A percentile compares a stretch with the other conserved stretches of the same genome.
These are phyloP conservation scores for Nymphalis polychloros DNA, from an alignment of 2,888 invertebrate species.

Conservation along the genomic window DNA sequence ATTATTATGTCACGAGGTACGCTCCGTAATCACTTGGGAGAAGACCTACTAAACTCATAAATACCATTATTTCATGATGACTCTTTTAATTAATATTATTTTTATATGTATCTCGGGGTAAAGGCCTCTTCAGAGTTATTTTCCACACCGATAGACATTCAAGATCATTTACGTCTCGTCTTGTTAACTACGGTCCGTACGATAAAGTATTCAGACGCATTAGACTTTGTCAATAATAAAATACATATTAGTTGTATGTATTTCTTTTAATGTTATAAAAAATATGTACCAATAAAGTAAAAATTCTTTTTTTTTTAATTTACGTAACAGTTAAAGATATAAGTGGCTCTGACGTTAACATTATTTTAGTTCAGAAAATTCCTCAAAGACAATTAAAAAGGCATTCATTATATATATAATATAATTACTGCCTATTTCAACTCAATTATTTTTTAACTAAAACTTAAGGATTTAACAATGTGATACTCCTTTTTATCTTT, in stretches of 20 bases:
- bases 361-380: no score
- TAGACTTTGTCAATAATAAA: background rate
- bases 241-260: background rate
- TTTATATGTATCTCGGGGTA: conserved; percentile 28
- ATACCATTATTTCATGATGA: conserved; percentile 1
- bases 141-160: conserved; percentile 33
- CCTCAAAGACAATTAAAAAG: no score
- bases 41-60: conserved; percentile 16
- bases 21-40: conserved; percentile 27
- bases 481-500: no score
- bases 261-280: no score
- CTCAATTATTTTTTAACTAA: no score
- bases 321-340: no score
- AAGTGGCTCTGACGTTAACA: no score
- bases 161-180: conserved; percentile 24
- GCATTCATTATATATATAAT: no score
- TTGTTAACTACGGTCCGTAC: conserved; percentile 15
- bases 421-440: no score
- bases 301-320: no score
- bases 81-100: conserved; percentile 19
- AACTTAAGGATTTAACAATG: no score
- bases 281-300: no score
- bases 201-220: conserved; percentile 9
- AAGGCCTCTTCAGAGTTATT: conserved; percentile 33
- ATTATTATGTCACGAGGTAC: conserved; percentile 36